Evolutionary conservation across 2,113 vertebrate species (phyloP).

Genomic region (Danionella cerebrum): DNA sequence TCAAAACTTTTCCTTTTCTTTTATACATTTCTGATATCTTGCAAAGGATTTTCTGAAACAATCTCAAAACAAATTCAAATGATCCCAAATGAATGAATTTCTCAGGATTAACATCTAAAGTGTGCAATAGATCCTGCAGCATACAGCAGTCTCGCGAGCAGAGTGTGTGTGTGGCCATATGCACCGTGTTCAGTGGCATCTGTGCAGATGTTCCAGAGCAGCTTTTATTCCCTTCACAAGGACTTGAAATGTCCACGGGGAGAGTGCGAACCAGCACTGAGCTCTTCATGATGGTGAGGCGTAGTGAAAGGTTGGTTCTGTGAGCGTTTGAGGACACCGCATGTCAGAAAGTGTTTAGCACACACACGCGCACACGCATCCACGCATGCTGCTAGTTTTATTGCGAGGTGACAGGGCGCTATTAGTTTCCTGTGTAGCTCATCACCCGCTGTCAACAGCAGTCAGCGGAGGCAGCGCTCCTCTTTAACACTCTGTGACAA

Average conservation of each 20-base stretch:
- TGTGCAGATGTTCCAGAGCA: background rate
- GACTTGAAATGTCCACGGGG: background rate
- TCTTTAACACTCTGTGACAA: slow-evolving; percentile 7
- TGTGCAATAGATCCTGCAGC: no score
- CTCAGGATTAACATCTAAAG: no score
- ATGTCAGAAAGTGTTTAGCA: background rate
- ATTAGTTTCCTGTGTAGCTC: slow-evolving; percentile 5
- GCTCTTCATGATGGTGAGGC: background rate
- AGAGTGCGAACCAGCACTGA: background rate
- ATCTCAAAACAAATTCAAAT: no score
- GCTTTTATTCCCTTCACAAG: background rate
- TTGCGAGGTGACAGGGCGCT: slow-evolving; percentile 11
- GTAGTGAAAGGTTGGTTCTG: background rate
- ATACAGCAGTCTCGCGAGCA: no score
- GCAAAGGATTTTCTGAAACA: no score
- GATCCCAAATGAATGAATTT: no score
- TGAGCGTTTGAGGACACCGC: slow-evolving; percentile 6
- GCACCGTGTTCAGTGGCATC: background rate
- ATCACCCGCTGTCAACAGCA: slow-evolving; percentile 10
- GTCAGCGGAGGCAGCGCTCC: background rate
- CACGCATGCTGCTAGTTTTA: slow-evolving; percentile 8
- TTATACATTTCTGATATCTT: no score
- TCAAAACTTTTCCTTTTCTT: no score
- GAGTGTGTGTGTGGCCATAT: no score
- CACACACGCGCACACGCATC: no score